phyloP scores from a whole-genome alignment of 92 coral and sea anemone genomes.

The Paragorgia papillata region DNA sequence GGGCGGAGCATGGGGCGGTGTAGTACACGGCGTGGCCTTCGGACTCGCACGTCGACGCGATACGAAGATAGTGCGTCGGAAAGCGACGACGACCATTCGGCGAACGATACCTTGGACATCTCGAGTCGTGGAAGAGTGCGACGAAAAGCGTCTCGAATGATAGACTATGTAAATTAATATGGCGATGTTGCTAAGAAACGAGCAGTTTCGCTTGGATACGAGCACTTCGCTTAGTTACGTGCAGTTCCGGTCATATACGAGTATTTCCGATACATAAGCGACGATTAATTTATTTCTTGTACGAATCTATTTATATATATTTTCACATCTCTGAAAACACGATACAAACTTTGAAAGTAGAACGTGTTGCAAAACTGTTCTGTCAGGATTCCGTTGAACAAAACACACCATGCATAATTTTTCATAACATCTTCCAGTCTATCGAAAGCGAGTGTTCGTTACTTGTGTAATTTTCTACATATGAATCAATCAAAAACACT shows the following conservation, averaged over 20 bases:
- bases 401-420: no score
- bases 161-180: slow-evolving; percentile 80
- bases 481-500: no score
- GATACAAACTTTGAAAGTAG: not conserved
- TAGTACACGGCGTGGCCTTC: not conserved
- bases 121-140: slow-evolving; percentile 99
- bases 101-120: slow-evolving; percentile 52
- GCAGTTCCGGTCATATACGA: no score
- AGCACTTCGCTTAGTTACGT: no score
- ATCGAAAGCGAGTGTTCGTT: no score
- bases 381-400: no score
- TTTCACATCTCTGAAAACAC: not conserved
- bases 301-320: not conserved
- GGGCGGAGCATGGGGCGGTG: not conserved
- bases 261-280: no score
- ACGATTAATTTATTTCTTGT: not conserved
- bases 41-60: slow-evolving; percentile 48
- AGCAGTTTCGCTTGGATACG: no score
- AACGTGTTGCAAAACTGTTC: no score
- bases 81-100: slow-evolving; percentile 73
- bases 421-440: no score
- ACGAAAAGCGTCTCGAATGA: slow-evolving; percentile 86
- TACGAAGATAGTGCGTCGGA: slow-evolving; percentile 93
- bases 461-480: no score
- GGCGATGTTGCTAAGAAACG: not conserved